A percentile compares a stretch with the other conserved stretches of the same genome.
Conservation (phyloP, 2,113 vertebrate species). For the Zapus hudsonius region DNA sequence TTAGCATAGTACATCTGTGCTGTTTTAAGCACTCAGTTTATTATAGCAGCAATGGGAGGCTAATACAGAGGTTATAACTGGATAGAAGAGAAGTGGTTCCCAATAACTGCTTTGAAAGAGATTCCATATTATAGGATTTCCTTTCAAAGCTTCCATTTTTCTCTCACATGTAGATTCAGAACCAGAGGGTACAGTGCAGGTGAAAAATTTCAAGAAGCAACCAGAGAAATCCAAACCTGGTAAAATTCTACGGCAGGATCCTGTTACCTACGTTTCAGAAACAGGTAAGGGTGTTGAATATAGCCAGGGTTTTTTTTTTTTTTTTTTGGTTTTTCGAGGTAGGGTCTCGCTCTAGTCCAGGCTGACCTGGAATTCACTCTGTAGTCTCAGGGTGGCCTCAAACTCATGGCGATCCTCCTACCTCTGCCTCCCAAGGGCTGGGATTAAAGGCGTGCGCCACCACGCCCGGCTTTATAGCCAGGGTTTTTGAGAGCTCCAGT, state of each 20-base stretch:
- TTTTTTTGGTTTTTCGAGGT: no score
- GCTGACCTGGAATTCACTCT: no score
- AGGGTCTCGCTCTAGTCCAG: no score
- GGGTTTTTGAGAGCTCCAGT: not conserved
- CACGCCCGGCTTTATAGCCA: no score
- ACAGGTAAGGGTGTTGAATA: slow-evolving; percentile 89
- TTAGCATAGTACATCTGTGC: not conserved
- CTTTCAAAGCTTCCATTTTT: slow-evolving; percentile 68
- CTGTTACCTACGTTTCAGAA: slow-evolving; percentile 95
- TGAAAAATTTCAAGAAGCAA: slow-evolving; percentile 85
- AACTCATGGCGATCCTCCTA: no score
- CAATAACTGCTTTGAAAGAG: not conserved
- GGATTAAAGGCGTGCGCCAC: no score
- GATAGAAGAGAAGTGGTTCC: not conserved
- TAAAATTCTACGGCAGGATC: slow-evolving; percentile 86
- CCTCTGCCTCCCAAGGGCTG: no score
- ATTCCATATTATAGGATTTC: not conserved
- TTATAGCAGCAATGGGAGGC: not conserved
- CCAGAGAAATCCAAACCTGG: slow-evolving; percentile 85
- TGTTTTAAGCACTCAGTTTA: slow-evolving; percentile 26
- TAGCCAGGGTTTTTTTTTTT: not conserved
- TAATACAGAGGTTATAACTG: not conserved
- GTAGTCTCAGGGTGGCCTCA: no score
- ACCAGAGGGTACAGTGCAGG: slow-evolving; percentile 84
- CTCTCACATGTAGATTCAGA: slow-evolving; percentile 89